These are phyloP conservation scores for Brachypodius melanocephalos DNA, from an alignment of 2,113 vertebrate genomes.

Conservation along the genomic window DNA sequence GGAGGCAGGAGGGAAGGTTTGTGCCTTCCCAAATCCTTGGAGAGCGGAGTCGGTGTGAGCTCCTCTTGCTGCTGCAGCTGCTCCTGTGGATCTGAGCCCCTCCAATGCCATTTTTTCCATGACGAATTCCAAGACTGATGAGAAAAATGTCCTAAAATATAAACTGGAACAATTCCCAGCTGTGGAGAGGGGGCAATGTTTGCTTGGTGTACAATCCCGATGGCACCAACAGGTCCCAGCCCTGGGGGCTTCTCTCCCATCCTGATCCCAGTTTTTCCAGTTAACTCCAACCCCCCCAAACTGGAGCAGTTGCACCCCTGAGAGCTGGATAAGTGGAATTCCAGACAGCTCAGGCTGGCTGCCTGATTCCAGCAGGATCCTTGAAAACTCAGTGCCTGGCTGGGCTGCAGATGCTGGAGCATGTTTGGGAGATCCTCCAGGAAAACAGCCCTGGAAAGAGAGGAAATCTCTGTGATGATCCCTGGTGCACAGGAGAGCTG, in stretches of 20 bases:
- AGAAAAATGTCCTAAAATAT: not conserved
- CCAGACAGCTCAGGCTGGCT: not conserved
- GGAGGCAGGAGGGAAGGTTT: not conserved
- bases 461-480: not conserved
- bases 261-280: not conserved
- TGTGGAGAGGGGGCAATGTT: not conserved
- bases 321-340: not conserved
- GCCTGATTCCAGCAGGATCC: not conserved
- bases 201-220: accelerated
- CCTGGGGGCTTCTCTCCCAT: not conserved
- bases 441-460: not conserved
- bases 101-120: not conserved
- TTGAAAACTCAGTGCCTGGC: not conserved
- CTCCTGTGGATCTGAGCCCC: accelerated
- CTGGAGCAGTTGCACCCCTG: not conserved
- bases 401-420: not conserved
- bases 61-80: not conserved
- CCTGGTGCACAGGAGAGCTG: not conserved
- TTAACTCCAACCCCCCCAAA: not conserved
- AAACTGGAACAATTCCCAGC: not conserved
- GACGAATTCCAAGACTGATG: not conserved
- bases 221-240: accelerated
- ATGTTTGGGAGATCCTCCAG: not conserved
- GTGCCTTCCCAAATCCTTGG: not conserved
- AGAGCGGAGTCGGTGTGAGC: accelerated